phyloP scores from a whole-genome alignment of 2,113 vertebrate genomes.

The Nycticorax nycticorax region DNA sequence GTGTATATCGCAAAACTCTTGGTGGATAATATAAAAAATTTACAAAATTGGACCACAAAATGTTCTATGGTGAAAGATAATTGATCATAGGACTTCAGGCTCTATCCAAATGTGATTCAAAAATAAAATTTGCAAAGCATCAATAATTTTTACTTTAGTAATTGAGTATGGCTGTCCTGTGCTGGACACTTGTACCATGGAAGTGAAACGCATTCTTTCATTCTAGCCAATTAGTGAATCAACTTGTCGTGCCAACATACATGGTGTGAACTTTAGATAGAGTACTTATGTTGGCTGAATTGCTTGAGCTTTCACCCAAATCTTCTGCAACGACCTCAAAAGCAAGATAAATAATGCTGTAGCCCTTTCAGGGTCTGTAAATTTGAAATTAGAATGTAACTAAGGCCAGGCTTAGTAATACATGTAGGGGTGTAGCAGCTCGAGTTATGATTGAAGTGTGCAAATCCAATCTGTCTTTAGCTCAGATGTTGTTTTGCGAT shows the following conservation, averaged over 20 bases:
- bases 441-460: not conserved
- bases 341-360: not conserved
- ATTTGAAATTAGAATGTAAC: not conserved
- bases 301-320: not conserved
- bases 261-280: not conserved
- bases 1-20: not conserved
- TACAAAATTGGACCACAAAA: not conserved
- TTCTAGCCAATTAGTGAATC: not conserved
- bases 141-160: fast-evolving
- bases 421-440: not conserved
- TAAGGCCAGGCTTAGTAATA: not conserved
- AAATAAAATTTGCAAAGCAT: not conserved
- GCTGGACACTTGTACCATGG: not conserved
- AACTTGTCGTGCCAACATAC: fast-evolving
- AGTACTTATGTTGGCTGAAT: not conserved
- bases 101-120: not conserved
- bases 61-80: not conserved
- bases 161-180: not conserved
- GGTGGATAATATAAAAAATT: not conserved
- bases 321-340: not conserved
- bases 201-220: not conserved
- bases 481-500: not conserved
- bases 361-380: not conserved
- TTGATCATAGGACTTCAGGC: not conserved
- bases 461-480: not conserved